Percentiles rank a stretch among this genome's conserved stretches.
These are phyloP conservation scores for Deilephila porcellus DNA, from an alignment of 2,888 invertebrate species.

Conservation along the genomic window DNA sequence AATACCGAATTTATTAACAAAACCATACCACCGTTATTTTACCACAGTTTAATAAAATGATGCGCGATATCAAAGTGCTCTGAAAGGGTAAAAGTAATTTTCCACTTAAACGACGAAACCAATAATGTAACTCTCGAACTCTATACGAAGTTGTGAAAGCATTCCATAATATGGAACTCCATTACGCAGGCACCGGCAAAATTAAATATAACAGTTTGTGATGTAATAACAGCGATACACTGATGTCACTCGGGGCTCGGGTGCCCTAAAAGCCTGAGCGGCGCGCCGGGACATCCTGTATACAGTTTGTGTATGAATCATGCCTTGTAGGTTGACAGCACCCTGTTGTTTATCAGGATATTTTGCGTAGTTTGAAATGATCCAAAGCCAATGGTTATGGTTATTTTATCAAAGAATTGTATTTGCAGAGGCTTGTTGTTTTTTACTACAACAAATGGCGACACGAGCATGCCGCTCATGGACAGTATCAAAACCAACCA, in stretches of 20 bases:
- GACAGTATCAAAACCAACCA: no score
- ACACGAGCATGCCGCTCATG: no score
- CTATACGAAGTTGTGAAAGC: constrained; percentile 16
- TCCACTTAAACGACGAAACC: constrained; percentile 6
- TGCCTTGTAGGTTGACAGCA: constrained; percentile 38
- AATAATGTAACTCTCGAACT: constrained; percentile 5
- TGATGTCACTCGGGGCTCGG: constrained; percentile 45
- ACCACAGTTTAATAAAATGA: constrained; percentile 1
- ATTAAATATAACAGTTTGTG: constrained; percentile 28
- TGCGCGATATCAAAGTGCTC: not conserved
- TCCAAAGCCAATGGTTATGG: not conserved
- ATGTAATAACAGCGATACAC: constrained; percentile 39
- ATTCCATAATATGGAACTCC: constrained; percentile 13
- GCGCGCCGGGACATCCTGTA: constrained; percentile 63
- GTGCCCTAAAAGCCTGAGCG: constrained; percentile 56
- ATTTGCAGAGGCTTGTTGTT: no score
- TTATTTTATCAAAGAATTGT: no score
- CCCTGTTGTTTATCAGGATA: not conserved
- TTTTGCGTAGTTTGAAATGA: not conserved
- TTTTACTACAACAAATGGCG: no score
- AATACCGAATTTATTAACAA: not conserved
- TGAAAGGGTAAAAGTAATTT: constrained; percentile 5
- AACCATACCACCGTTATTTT: not conserved
- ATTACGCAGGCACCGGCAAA: constrained; percentile 14
- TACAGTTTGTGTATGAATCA: constrained; percentile 58